Conservation (phyloP, 2,113 vertebrate genomes). For the Sinosuthora webbiana region DNA sequence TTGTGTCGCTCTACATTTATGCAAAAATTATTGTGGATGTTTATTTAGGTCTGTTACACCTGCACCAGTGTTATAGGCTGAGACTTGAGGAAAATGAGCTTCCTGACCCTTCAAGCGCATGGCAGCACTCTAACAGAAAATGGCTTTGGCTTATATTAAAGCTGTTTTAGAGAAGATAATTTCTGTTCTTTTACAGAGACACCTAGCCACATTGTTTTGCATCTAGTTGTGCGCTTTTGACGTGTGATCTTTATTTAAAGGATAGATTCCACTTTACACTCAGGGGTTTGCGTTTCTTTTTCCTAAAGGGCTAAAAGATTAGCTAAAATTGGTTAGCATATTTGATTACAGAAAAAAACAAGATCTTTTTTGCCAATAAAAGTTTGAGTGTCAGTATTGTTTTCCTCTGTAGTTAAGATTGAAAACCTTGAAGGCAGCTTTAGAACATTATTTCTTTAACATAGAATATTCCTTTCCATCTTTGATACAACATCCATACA, state of each 20-base stretch:
- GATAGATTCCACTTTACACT: neutral
- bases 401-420: neutral
- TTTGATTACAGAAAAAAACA: neutral
- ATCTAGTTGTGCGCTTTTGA: neutral
- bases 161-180: neutral
- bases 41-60: constrained; percentile 14
- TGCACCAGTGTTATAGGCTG: neutral
- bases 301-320: neutral
- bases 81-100: constrained; percentile 58
- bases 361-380: neutral
- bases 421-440: neutral
- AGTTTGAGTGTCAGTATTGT: neutral
- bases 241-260: neutral
- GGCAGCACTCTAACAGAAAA: neutral
- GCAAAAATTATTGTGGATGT: constrained; percentile 44
- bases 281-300: neutral
- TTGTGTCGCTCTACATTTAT: constrained; percentile 42
- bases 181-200: neutral
- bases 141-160: neutral
- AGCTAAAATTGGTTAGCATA: neutral
- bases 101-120: constrained; percentile 39
- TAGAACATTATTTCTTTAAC: neutral
- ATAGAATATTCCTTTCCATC: neutral
- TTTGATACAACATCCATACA: neutral
- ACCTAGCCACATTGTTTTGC: neutral